Base-by-base conservation (phyloP, 2,888 invertebrate genomes). In the Hanleya hanleyi region DNA sequence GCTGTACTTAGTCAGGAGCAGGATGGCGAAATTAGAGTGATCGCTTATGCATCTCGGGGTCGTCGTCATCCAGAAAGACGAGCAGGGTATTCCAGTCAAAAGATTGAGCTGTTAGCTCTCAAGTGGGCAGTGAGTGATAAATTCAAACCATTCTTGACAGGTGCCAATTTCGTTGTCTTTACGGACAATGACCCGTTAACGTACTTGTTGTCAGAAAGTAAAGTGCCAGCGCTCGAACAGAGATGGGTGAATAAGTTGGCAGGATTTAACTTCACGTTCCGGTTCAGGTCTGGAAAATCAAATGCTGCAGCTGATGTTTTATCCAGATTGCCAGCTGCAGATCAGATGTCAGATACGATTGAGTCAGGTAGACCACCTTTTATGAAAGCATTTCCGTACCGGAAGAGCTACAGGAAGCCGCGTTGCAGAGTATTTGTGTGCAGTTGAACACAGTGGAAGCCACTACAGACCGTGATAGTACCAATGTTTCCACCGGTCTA, bases 111-210 rank as follows among this genome's bases (percentile, higher is more conserved):
- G 32, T 67, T 79, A 7, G 79, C 67, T 4, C 61, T 76, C 4
- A 79, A 79, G 61, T 78, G 79, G 79, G 76, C 79, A 4, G 65
- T 77, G 33, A 64, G 69, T 29, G 71, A 77, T 5, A 75, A 77
- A 36, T 77, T 75, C 29, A 29, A 61, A 22, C 66, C 69, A 33
- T 77, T 74, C 37, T 71, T 76, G 1, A 22, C 65, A 18, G 77
- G 69, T 9, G 15, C 73, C 0, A 38, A 69, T 35, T 76, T 78
- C 50, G 38, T 18, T 6, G 70, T 76, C 4, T 50, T 70, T 9
- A 73, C 73, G 6, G 71, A 74, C 69, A 74, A 69, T 47, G 74
- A 69, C 35, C 70, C 70, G 15, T 32, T 71, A 12, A 50, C 38
- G 51, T 69, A 72, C 51, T 32, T 74, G n/a, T n/a, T 51, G 51